These are phyloP conservation scores for Eretmochelys imbricata DNA, from an alignment of 2,113 vertebrate genomes.

Conservation along the genomic window DNA sequence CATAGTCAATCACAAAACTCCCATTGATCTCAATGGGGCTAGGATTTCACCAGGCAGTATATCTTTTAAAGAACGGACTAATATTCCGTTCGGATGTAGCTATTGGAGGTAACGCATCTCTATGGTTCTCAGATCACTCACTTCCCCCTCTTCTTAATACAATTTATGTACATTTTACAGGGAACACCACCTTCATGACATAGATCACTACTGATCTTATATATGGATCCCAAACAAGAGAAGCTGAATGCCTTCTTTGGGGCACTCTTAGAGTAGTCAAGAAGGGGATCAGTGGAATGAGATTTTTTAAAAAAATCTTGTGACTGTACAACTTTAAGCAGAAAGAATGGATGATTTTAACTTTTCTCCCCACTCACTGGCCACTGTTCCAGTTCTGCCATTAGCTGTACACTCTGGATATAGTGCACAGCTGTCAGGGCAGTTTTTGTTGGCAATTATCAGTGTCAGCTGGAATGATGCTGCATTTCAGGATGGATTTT, in stretches of 20 bases:
- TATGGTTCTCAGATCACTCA: not conserved
- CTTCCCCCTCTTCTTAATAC: not conserved
- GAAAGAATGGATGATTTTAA: not conserved
- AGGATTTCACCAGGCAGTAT: not conserved
- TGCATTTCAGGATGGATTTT: not conserved
- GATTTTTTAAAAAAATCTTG: not conserved
- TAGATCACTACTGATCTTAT: not conserved
- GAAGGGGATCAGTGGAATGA: not conserved
- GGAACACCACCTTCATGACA: not conserved
- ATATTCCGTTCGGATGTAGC: not conserved
- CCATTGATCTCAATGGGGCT: not conserved
- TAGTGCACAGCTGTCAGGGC: not conserved
- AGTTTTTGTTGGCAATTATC: not conserved
- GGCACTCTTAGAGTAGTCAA: not conserved
- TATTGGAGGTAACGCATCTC: not conserved
- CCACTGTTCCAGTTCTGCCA: not conserved
- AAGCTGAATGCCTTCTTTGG: not conserved
- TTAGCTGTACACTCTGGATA: not conserved
- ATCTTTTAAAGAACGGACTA: not conserved
- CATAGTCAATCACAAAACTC: not conserved
- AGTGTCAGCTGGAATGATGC: rapidly evolving
- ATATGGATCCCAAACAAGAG: not conserved
- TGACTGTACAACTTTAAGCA: not conserved
- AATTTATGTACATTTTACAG: not conserved
- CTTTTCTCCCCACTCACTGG: not conserved